These are phyloP conservation scores for Coenobita brevimanus DNA, from an alignment of 1,140 invertebrate species.

Conservation along the genomic window DNA sequence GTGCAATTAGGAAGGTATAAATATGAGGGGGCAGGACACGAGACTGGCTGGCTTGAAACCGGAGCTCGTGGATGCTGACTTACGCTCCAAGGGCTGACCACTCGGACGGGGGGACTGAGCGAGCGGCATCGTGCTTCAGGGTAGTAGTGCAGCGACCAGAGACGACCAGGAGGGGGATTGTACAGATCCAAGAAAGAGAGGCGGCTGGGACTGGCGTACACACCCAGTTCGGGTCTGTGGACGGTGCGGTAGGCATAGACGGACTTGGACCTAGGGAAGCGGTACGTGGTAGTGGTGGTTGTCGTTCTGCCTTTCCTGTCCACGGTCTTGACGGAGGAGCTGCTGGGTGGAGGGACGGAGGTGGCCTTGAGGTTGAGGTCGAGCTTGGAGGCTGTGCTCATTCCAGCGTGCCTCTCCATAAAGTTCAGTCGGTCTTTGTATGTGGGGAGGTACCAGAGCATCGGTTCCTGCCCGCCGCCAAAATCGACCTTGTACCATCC, in stretches of 20 bases:
- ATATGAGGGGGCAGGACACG: no score
- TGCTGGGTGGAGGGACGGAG: background rate
- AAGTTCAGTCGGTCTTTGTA: slow-evolving; percentile 43
- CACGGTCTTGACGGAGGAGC: background rate
- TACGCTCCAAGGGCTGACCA: slow-evolving; percentile 30
- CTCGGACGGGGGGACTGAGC: slow-evolving; percentile 22
- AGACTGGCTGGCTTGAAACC: background rate
- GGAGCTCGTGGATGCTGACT: slow-evolving; percentile 17
- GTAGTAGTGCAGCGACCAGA: background rate
- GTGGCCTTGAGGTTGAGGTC: background rate
- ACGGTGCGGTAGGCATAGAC: background rate
- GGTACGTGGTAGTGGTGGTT: background rate
- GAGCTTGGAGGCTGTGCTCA: background rate
- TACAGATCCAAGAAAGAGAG: no score
- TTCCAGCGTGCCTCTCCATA: slow-evolving; percentile 1
- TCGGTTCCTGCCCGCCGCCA: background rate
- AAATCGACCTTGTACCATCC: slow-evolving; percentile 52
- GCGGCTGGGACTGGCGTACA: no score
- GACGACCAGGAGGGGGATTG: background rate
- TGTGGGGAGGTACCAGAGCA: slow-evolving; percentile 37
- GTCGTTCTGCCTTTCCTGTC: background rate
- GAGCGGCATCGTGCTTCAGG: background rate
- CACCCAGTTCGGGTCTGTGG: no score
- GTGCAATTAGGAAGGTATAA: background rate
- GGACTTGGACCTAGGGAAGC: background rate